Conservation (phyloP, 2,113 vertebrate genomes). For the Pygoscelis antarcticus region DNA sequence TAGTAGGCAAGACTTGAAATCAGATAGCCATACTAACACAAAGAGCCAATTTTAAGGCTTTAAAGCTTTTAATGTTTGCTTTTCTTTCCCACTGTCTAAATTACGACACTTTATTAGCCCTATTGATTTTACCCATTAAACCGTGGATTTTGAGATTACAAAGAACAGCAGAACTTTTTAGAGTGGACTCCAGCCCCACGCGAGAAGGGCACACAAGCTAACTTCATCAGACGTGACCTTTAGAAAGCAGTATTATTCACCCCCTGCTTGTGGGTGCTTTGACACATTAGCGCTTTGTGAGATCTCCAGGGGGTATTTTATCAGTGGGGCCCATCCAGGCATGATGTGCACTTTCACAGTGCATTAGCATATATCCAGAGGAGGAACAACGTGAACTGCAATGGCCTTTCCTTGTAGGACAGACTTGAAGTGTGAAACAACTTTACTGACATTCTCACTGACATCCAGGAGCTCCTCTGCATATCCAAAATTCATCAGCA, state of each 20-base stretch:
- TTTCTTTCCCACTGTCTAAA: not conserved
- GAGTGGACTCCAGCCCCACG: not conserved
- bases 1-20: not conserved
- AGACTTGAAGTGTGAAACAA: not conserved
- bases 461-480: not conserved
- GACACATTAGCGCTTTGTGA: slow-evolving; percentile 33
- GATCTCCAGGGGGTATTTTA: slow-evolving; percentile 49
- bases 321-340: slow-evolving; percentile 57
- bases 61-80: not conserved
- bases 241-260: slow-evolving; percentile 3
- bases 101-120: not conserved
- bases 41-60: not conserved
- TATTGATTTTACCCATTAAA: not conserved
- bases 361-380: slow-evolving; percentile 53
- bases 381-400: not conserved
- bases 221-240: slow-evolving; percentile 54
- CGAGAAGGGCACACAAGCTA: not conserved
- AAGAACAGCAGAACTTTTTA: not conserved
- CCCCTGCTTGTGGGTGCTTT: slow-evolving; percentile 12
- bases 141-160: not conserved
- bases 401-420: slow-evolving; percentile 28
- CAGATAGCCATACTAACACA: not conserved
- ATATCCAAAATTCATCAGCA: not conserved
- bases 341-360: slow-evolving; percentile 59
- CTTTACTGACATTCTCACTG: not conserved